phyloP scores from a whole-genome alignment of 1,140 invertebrate species.

The Tyrophagus putrescentiae region DNA sequence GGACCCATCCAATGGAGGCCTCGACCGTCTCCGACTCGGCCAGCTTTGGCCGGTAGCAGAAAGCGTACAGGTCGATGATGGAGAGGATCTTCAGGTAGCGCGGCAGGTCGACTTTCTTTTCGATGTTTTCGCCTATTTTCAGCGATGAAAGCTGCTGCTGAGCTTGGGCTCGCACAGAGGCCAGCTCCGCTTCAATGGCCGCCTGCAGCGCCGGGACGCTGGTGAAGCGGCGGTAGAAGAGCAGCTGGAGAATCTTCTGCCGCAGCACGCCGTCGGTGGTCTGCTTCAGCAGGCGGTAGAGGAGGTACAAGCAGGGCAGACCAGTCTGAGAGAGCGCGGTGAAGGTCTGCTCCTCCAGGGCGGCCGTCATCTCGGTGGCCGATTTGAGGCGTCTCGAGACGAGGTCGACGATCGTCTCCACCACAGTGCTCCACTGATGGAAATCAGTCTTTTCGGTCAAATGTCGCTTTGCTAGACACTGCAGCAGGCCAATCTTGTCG shows the following conservation, averaged over 20 bases:
- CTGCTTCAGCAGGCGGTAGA: slow-evolving; percentile 3
- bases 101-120: too few relatives aligned
- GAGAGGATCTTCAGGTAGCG: slow-evolving; percentile 1
- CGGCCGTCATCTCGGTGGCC: neutral
- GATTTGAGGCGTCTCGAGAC: neutral
- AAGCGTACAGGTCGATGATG: slow-evolving; percentile 2
- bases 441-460: neutral
- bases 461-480: neutral
- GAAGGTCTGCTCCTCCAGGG: neutral
- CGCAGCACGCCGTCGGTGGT: neutral
- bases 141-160: too few relatives aligned
- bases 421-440: neutral
- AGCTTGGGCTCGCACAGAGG: too few relatives aligned
- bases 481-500: neutral
- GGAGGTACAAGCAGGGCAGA: neutral
- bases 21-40: neutral
- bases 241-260: slow-evolving; percentile 9
- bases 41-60: slow-evolving; percentile 7
- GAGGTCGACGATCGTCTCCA: neutral
- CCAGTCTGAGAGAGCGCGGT: neutral
- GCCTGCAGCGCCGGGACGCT: too few relatives aligned
- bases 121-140: too few relatives aligned
- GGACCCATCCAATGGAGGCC: neutral
- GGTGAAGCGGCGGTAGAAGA: too few relatives aligned
- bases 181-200: too few relatives aligned